Percentiles rank a stretch among this genome's conserved stretches.
Conservation (phyloP, 2,888 invertebrate species). For the Glaucopsyche alexis region DNA sequence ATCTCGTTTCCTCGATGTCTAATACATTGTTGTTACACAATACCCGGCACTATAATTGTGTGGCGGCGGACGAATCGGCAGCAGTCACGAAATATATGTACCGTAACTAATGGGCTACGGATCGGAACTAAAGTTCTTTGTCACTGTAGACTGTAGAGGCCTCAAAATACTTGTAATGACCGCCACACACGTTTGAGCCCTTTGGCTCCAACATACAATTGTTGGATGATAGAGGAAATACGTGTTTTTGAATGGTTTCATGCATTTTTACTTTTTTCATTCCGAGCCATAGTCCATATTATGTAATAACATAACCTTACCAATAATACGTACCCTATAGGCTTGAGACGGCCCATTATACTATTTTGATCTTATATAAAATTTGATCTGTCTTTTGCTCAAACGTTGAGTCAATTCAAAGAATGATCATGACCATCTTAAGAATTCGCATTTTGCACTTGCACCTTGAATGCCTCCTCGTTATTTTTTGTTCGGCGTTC, state of each 20-base stretch:
- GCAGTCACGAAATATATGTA: conserved; percentile 1
- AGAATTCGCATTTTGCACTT: conserved; percentile 47
- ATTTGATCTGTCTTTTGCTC: not conserved
- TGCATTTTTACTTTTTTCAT: not conserved
- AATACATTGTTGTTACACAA: not conserved
- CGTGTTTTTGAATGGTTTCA: not conserved
- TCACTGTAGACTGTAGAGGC: no score
- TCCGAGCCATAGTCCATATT: no score
- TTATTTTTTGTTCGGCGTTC: conserved; percentile 43
- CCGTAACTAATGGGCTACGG: conserved; percentile 11
- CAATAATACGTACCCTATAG: not conserved
- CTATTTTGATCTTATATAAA: not conserved
- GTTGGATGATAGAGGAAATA: not conserved
- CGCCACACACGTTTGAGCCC: no score
- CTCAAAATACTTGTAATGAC: not conserved
- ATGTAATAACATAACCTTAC: no score
- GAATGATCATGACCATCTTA: conserved; percentile 41
- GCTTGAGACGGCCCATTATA: not conserved
- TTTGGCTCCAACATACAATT: not conserved
- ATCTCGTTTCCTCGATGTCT: not conserved
- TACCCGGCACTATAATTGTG: not conserved
- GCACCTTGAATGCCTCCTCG: conserved; percentile 45
- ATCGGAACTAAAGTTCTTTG: not conserved
- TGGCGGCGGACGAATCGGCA: not conserved
- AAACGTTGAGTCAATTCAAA: conserved; percentile 34